Evolutionary conservation across 2,113 vertebrate genomes (phyloP), one percentile per base, ranked within the genome.

Genomic region (Vulpes ferrilata): DNA sequence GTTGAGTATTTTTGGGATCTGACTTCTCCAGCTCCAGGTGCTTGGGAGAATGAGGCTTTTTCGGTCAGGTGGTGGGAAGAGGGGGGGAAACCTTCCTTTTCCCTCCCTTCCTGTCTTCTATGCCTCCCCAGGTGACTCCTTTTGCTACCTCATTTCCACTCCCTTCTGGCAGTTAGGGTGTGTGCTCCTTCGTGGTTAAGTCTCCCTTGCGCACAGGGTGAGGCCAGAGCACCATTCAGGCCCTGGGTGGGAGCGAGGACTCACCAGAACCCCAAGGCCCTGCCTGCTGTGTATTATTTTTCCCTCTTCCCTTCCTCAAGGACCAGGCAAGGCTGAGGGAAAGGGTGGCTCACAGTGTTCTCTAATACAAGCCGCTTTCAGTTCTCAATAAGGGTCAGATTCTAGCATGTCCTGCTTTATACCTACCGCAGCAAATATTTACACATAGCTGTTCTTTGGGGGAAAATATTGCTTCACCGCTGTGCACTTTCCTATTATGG

Each of bases 81-180:
- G 35, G 62, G n/a, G 67, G 67, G 55, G 38, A 12, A 76, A 9
- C 48, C 91, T 92, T 95, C 79, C 71, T n/a, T 93, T 30, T 59
- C 60, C 32, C 17, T 67, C 38, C 43, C 48, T 84, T 90, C 65
- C 90, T 78, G 64, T 51, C 59, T 90, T 60, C 48, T 32, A 23
- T 76, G 8, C 23, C 23, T 90, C 53, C 60, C 65, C 74, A 57
- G 22, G 38, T 96, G 86, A 59, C 95, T 95, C 89, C 22, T 27
- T 83, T 80, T 71, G 62, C 71, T 19, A 32, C 51, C 51, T 51
- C 12, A 12, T 0, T 65, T 79, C 62, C 84, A 84, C 48, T 79
- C 87, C 62, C 76, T 88, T 38, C 62, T 74, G 83, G 88, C 80
- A 96, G 88, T 73, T 22, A 88, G 90, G 95, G 92, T 94, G 85